Evolutionary conservation across 2,888 invertebrate species (phyloP).

Genomic region (Phalera bucephala): DNA sequence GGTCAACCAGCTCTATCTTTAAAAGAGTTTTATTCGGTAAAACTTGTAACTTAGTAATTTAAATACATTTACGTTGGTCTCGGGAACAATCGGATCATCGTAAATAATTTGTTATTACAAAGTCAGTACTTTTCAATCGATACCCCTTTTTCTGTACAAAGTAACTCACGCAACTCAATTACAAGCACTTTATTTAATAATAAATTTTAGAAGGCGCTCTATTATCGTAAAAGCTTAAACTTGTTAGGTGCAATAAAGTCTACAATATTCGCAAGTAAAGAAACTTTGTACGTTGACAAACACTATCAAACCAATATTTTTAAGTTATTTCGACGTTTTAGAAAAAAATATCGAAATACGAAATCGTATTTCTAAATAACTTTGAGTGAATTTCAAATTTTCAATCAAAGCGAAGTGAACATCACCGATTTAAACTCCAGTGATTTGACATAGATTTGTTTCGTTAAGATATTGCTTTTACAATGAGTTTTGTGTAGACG

Average conservation of each 20-base stretch:
- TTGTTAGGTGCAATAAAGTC: neutral
- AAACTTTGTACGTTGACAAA: constrained; percentile 4
- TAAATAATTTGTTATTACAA: too few species aligned
- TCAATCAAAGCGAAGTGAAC: constrained; percentile 38
- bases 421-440: constrained; percentile 31
- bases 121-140: too few species aligned
- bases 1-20: too few species aligned
- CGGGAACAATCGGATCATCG: too few species aligned
- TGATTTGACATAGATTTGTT: constrained; percentile 28
- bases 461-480: constrained; percentile 31
- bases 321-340: too few species aligned
- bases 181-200: neutral
- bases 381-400: constrained; percentile 18
- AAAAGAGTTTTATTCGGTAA: too few species aligned
- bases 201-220: neutral
- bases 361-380: too few species aligned
- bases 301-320: constrained; percentile 12
- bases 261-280: constrained; percentile 1
- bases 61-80: too few species aligned
- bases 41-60: too few species aligned
- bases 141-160: too few species aligned
- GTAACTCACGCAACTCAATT: too few species aligned
- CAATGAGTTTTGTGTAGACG: constrained; percentile 9
- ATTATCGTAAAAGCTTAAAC: neutral
- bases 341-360: too few species aligned